Percentiles rank a stretch among this genome's conserved stretches.
Evolutionary conservation across 2,888 invertebrate genomes (phyloP).

Genomic region (Tupiocoris notatus): DNA sequence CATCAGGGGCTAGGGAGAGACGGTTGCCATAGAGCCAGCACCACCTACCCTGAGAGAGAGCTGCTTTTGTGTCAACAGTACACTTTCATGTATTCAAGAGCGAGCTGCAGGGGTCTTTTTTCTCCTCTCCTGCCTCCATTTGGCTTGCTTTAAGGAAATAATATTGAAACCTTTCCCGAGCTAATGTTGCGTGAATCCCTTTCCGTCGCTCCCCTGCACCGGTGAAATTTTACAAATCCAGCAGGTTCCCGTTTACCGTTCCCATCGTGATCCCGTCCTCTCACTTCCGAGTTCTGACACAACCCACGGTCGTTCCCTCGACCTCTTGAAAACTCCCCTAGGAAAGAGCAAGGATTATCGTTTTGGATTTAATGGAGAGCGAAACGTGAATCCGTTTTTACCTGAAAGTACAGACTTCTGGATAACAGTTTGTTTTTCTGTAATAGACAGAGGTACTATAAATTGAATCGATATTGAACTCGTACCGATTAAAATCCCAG

Average conservation of each 20-base stretch:
- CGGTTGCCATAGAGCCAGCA: constrained; percentile 39
- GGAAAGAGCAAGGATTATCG: too few species aligned
- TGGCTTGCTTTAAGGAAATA: constrained; percentile 1
- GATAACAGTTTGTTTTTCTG: too few species aligned
- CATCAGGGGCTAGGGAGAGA: background rate
- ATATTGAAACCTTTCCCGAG: constrained; percentile 26
- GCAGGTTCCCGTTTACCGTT: background rate
- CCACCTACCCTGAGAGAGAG: constrained; percentile 28
- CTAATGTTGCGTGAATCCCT: constrained; percentile 24
- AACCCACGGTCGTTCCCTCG: too few species aligned
- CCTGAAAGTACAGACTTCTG: too few species aligned
- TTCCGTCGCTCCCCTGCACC: background rate
- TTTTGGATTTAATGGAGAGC: too few species aligned
- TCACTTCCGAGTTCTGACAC: background rate
- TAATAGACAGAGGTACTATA: too few species aligned
- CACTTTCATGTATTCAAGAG: constrained; percentile 32
- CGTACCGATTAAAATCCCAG: too few species aligned
- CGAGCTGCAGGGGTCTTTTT: background rate
- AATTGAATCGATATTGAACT: too few species aligned
- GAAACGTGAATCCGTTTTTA: too few species aligned
- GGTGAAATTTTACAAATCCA: background rate
- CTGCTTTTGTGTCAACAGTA: constrained; percentile 38
- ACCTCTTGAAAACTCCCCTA: too few species aligned
- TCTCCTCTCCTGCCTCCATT: background rate
- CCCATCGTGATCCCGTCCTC: background rate